These are phyloP conservation scores for Campylomormyrus tamandua DNA, from an alignment of 2,113 vertebrate genomes.

Conservation along the genomic window DNA sequence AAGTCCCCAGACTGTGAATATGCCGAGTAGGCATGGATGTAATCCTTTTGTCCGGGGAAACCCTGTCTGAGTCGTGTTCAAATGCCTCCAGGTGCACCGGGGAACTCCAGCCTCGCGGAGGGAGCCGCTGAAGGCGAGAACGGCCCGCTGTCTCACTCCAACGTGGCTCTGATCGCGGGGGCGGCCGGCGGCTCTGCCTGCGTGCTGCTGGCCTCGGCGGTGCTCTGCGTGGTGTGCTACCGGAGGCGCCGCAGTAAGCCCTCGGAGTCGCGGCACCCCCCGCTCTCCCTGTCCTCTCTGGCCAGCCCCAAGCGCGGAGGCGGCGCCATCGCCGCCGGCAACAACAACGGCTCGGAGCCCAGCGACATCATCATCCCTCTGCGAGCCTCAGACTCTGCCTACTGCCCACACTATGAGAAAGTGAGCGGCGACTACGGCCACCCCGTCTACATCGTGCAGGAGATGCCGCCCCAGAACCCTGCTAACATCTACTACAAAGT, in stretches of 20 bases:
- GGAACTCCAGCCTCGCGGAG: constrained; percentile 20
- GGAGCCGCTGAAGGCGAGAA: constrained; percentile 38
- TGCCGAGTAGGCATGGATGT: neutral
- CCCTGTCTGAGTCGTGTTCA: neutral
- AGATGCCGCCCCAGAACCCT: constrained; percentile 67
- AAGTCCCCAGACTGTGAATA: neutral
- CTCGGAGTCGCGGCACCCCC: constrained; percentile 63
- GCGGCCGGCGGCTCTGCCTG: constrained; percentile 58
- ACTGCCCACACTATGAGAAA: constrained; percentile 73
- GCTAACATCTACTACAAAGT: constrained; percentile 78
- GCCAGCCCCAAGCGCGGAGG: constrained; percentile 27
- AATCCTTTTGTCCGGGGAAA: neutral
- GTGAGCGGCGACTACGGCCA: constrained; percentile 73
- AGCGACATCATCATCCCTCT: constrained; percentile 72
- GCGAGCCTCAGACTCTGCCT: constrained; percentile 60
- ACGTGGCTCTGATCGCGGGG: constrained; percentile 60
- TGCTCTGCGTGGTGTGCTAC: constrained; percentile 61
- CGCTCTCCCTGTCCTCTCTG: constrained; percentile 51
- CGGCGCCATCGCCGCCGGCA: constrained; percentile 30
- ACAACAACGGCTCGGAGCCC: constrained; percentile 59
- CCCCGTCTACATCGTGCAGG: constrained; percentile 72
- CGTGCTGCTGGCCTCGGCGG: constrained; percentile 57
- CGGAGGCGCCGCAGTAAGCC: constrained; percentile 60
- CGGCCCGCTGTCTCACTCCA: constrained; percentile 53
- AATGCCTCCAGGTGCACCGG: constrained; percentile 1